Conservation (phyloP, 1,140 invertebrate species). For the Chelonus insularis region DNA sequence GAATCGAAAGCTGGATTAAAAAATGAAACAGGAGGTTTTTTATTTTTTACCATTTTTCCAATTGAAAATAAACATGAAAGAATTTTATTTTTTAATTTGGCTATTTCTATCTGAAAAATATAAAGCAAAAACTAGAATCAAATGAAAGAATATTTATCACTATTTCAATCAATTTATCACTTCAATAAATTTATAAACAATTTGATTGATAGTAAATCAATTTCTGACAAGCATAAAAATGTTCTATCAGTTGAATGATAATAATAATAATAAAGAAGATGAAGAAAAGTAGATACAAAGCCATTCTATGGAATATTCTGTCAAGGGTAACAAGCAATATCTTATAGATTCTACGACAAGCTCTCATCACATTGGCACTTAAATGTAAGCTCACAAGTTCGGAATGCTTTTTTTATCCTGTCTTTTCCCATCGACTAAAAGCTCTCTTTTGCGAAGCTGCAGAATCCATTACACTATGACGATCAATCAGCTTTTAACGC, state of each 20-base stretch:
- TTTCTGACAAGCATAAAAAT: no score
- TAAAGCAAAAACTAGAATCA: no score
- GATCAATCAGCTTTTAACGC: conserved; percentile 28
- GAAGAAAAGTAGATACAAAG: neutral
- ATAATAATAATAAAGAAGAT: neutral
- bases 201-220: no score
- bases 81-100: no score
- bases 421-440: conserved; percentile 3
- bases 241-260: neutral
- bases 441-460: neutral
- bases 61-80: no score
- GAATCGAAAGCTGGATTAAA: no score
- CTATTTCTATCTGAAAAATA: no score
- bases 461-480: conserved; percentile 25
- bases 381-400: neutral
- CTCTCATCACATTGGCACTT: conserved; percentile 12
- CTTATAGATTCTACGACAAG: neutral
- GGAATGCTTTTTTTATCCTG: conserved; percentile 2
- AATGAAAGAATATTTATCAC: no score
- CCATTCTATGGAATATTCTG: neutral
- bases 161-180: no score
- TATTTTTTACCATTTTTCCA: no score
- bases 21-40: no score
- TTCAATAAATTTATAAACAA: no score
- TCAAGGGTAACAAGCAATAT: conserved; percentile 7